Conservation (phyloP, 2,888 invertebrate genomes). For the Ophion obscuratus region DNA sequence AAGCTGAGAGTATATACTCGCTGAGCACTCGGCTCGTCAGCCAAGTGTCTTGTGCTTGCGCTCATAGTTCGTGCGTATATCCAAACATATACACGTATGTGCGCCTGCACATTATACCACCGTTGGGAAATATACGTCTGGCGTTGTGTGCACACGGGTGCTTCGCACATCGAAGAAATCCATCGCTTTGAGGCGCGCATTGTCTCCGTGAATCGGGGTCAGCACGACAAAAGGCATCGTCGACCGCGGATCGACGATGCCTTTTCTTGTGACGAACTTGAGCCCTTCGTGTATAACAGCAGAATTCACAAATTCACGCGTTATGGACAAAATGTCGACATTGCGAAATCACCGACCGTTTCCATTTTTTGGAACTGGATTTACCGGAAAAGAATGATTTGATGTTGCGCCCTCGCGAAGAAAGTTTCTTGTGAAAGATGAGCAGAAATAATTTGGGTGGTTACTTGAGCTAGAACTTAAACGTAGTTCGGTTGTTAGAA, state of each 20-base stretch:
- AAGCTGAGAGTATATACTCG: not conserved
- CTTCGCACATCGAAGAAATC: conserved; percentile 70
- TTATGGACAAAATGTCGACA: not conserved
- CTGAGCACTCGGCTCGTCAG: not conserved
- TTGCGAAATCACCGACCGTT: not conserved
- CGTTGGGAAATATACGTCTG: conserved; percentile 52
- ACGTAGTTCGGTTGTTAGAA: too few relatives aligned
- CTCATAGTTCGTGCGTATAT: not conserved
- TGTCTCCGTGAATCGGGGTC: conserved; percentile 74
- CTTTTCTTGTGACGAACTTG: conserved; percentile 6
- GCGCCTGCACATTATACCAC: conserved; percentile 8
- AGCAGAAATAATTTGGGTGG: too few relatives aligned
- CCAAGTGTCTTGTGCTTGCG: not conserved
- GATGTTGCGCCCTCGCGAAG: too few relatives aligned
- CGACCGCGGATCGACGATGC: not conserved
- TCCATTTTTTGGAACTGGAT: too few relatives aligned
- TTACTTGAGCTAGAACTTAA: too few relatives aligned
- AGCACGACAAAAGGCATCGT: conserved; percentile 21
- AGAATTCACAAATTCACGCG: not conserved
- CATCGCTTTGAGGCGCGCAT: conserved; percentile 64
- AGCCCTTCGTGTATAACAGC: not conserved
- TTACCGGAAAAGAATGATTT: too few relatives aligned
- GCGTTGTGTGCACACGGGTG: conserved; percentile 67
- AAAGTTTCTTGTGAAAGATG: too few relatives aligned
- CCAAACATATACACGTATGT: not conserved